Evolutionary conservation across 2,113 vertebrate species (phyloP).

Genomic region (Baryphthengus martii): DNA sequence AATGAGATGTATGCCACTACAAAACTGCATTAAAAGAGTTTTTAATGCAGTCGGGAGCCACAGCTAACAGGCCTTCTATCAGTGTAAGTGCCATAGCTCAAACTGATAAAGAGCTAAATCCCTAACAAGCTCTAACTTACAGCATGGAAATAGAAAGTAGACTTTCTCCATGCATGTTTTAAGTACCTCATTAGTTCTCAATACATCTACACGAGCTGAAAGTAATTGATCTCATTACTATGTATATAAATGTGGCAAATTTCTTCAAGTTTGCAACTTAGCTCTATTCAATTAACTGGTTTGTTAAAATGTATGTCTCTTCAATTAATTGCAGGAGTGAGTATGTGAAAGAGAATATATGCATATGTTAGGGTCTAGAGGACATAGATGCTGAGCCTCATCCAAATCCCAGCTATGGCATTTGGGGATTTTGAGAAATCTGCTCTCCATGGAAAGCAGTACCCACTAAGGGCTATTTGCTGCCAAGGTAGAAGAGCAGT

Average conservation of each 20-base stretch:
- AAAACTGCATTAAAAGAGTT: conserved; percentile 59
- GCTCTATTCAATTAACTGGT: conserved; percentile 38
- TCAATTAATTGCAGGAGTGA: conserved; percentile 21
- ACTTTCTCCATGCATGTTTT: conserved; percentile 48
- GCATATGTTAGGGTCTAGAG: conserved; percentile 14
- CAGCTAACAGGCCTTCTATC: conserved; percentile 60
- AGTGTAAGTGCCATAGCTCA: conserved; percentile 56
- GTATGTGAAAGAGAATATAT: background rate
- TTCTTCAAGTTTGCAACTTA: conserved; percentile 45
- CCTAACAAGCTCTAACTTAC: conserved; percentile 60
- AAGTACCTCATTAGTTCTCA: conserved; percentile 71
- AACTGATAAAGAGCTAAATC: conserved; percentile 68
- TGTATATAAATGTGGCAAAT: conserved; percentile 49
- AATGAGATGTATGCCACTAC: conserved; percentile 55
- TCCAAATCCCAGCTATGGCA: background rate
- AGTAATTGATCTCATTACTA: conserved; percentile 62
- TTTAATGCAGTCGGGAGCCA: conserved; percentile 58
- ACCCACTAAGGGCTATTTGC: background rate
- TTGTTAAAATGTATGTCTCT: conserved; percentile 35
- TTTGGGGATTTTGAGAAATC: background rate
- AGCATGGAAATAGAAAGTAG: conserved; percentile 57
- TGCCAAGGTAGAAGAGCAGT: background rate
- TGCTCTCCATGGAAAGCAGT: rapidly evolving
- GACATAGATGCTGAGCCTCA: background rate
- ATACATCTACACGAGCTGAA: conserved; percentile 52